Percentiles rank a stretch among this genome's conserved stretches.
phyloP scores from a whole-genome alignment of 2,113 vertebrate genomes.

The Dromaius novaehollandiae region DNA sequence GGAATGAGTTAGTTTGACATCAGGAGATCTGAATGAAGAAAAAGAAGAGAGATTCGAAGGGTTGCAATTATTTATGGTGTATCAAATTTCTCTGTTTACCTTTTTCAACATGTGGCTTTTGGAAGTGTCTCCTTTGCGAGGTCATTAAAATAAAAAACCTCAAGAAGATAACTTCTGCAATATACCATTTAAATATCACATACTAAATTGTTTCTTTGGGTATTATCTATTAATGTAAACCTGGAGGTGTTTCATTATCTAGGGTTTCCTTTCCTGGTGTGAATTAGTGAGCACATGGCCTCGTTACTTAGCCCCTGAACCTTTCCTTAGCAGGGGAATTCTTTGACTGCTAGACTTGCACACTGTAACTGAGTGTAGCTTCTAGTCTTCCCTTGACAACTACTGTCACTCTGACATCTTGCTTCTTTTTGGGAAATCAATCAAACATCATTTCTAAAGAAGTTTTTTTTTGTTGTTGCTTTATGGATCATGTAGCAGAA shows the following conservation, averaged over 20 bases:
- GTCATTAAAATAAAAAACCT: not conserved
- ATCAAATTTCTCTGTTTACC: not conserved
- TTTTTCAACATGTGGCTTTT: not conserved
- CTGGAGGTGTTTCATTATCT: not conserved
- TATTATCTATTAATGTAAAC: not conserved
- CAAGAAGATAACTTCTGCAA: not conserved
- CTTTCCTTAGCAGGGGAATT: not conserved
- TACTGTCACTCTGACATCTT: not conserved
- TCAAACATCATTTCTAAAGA: not conserved
- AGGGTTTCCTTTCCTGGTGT: not conserved
- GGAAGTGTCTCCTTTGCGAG: not conserved
- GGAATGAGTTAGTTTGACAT: not conserved
- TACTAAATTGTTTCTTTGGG: not conserved
- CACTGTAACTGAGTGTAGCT: not conserved
- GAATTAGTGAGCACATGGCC: not conserved
- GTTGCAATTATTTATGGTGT: not conserved
- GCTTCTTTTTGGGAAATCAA: not conserved
- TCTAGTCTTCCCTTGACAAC: not conserved
- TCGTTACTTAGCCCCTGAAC: not conserved
- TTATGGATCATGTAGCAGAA: not conserved
- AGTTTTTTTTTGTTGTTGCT: not conserved
- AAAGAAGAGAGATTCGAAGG: not conserved
- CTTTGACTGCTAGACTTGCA: not conserved
- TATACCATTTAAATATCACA: not conserved
- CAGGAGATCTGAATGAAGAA: not conserved